phyloP scores from a whole-genome alignment of 1,140 invertebrate genomes.

The Conopomorpha cramerella region DNA sequence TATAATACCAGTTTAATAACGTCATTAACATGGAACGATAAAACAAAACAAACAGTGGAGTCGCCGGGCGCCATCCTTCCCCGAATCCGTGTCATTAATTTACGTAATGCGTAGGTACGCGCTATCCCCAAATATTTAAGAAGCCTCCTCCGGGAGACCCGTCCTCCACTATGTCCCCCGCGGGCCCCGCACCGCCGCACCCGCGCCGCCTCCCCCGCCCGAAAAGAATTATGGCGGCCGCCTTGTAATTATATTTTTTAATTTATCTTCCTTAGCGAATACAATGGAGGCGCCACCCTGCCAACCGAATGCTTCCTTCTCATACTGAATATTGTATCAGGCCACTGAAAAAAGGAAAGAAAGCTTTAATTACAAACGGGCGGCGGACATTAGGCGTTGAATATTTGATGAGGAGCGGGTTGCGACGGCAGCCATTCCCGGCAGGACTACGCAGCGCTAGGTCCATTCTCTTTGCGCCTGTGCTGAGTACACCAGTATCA shows the following conservation, averaged over 20 bases:
- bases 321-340: conserved; percentile 60
- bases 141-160: conserved; percentile 58
- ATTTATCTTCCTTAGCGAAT: conserved; percentile 64
- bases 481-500: too few relatives aligned
- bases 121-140: conserved; percentile 61
- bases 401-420: conserved; percentile 49
- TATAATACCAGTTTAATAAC: conserved; percentile 55
- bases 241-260: conserved; percentile 65
- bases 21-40: conserved; percentile 57
- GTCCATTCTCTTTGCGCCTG: too few relatives aligned
- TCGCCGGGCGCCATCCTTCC: conserved; percentile 49
- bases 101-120: conserved; percentile 60
- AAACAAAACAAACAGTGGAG: conserved; percentile 55
- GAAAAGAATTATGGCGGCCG: conserved; percentile 63
- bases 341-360: conserved; percentile 59
- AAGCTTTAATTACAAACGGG: conserved; percentile 59
- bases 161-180: conserved; percentile 45
- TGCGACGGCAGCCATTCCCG: conserved; percentile 13
- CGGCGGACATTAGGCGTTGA: conserved; percentile 50
- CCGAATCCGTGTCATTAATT: conserved; percentile 61
- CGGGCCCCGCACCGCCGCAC: conserved; percentile 25
- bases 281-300: conserved; percentile 59
- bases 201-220: too few relatives aligned
- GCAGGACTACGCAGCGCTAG: too few relatives aligned
- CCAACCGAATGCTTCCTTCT: conserved; percentile 55